These are phyloP conservation scores for Shinisaurus crocodilurus DNA, from an alignment of 2,113 vertebrate species.

Conservation along the genomic window DNA sequence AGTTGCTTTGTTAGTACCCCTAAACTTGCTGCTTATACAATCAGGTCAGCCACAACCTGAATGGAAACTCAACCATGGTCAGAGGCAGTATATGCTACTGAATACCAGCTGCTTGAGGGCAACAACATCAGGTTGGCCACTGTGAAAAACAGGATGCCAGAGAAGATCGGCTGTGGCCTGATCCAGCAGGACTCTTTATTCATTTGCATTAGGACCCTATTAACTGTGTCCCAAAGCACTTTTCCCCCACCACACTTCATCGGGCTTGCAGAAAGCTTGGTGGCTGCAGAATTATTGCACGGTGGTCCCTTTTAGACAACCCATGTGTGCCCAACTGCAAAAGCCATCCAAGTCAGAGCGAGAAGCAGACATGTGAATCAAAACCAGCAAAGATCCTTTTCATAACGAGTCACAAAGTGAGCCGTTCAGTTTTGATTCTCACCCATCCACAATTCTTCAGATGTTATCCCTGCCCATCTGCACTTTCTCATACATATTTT, in stretches of 20 bases:
- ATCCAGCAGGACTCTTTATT: neutral
- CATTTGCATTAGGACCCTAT: neutral
- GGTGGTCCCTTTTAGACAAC: neutral
- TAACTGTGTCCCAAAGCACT: neutral
- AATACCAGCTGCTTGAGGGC: too few relatives aligned
- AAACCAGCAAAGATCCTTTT: neutral
- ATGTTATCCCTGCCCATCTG: neutral
- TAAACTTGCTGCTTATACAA: neutral
- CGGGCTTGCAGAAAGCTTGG: neutral
- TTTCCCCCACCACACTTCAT: neutral
- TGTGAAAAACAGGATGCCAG: too few relatives aligned
- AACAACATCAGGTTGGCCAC: too few relatives aligned
- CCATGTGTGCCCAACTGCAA: neutral
- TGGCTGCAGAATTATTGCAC: neutral
- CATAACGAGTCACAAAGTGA: too few relatives aligned
- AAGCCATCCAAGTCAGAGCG: neutral
- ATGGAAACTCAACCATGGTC: too few relatives aligned
- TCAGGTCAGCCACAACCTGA: neutral
- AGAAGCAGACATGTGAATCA: neutral
- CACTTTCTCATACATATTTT: neutral
- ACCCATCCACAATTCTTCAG: neutral
- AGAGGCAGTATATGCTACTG: too few relatives aligned
- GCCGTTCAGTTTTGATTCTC: neutral
- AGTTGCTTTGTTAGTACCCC: neutral
- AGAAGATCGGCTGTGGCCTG: too few relatives aligned